phyloP scores from a whole-genome alignment of 2,797 vertebrate species.

The Sus cebifrons region DNA sequence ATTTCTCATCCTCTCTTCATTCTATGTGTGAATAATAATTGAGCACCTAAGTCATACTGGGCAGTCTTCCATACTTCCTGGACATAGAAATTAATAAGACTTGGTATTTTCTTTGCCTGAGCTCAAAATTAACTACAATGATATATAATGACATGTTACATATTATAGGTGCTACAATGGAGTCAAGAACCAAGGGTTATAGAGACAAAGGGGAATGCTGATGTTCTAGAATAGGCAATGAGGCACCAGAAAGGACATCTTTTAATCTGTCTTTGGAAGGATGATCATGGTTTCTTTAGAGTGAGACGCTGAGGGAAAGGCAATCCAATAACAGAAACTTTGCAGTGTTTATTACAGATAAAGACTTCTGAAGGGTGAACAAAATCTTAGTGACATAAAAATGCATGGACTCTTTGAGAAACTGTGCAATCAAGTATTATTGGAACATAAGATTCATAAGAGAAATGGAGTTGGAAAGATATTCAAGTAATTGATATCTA shows the following conservation, averaged over 20 bases:
- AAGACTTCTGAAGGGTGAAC: background rate
- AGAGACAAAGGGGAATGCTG: background rate
- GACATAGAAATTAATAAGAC: background rate
- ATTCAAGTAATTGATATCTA: conserved; percentile 27
- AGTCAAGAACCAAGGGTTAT: background rate
- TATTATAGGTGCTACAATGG: background rate
- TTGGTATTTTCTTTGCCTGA: background rate
- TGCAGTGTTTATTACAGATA: background rate
- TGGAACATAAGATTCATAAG: conserved; percentile 9
- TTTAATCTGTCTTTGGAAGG: conserved; percentile 13
- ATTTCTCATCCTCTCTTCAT: background rate
- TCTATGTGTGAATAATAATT: background rate
- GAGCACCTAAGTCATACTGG: background rate
- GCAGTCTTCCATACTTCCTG: background rate
- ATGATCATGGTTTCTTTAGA: background rate
- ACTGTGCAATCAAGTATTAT: background rate
- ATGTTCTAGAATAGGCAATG: background rate
- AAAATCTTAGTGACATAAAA: conserved; percentile 22
- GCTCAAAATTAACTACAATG: background rate
- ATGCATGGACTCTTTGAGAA: background rate
- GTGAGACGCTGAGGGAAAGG: conserved; percentile 35
- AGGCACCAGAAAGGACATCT: background rate
- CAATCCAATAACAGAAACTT: background rate
- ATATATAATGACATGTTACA: background rate
- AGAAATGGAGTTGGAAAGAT: conserved; percentile 12